A percentile compares a stretch with the other conserved stretches of the same genome.
phyloP scores from a whole-genome alignment of 2,888 invertebrate genomes.

The Scaptodrosophila latifasciaeformis region DNA sequence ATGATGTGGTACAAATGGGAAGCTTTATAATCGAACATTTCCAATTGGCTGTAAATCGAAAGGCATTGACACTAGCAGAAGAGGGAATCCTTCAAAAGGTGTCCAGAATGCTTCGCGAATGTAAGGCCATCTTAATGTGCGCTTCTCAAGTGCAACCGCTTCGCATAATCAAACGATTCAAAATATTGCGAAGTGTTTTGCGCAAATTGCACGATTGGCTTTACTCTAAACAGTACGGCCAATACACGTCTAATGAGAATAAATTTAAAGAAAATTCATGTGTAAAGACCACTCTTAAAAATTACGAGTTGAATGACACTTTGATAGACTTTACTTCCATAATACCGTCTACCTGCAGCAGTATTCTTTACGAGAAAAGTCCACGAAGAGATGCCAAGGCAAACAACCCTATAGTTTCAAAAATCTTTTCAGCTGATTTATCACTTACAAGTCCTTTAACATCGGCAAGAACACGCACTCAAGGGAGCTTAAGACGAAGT shows the following conservation, averaged over 20 bases:
- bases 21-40: slow-evolving; percentile 68
- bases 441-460: too few relatives aligned
- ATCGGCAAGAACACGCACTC: too few relatives aligned
- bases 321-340: slow-evolving; percentile 54
- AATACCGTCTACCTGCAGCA: slow-evolving; percentile 42
- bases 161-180: slow-evolving; percentile 72
- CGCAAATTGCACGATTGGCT: slow-evolving; percentile 58
- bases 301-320: slow-evolving; percentile 13
- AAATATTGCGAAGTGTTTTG: slow-evolving; percentile 68
- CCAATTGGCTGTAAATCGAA: slow-evolving; percentile 52
- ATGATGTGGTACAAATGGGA: slow-evolving; percentile 62
- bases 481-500: slow-evolving; percentile 63
- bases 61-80: slow-evolving; percentile 39
- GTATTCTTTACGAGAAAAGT: slow-evolving; percentile 62
- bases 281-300: too few relatives aligned
- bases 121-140: slow-evolving; percentile 68
- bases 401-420: too few relatives aligned
- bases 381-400: slow-evolving; percentile 8
- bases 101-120: slow-evolving; percentile 67
- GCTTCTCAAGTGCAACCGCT: slow-evolving; percentile 63
- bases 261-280: too few relatives aligned
- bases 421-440: too few relatives aligned
- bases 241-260: too few relatives aligned
- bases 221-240: too few relatives aligned
- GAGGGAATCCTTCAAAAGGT: slow-evolving; percentile 58